These are phyloP conservation scores for Silurus meridionalis DNA, from an alignment of 2,113 vertebrate species.

Conservation along the genomic window DNA sequence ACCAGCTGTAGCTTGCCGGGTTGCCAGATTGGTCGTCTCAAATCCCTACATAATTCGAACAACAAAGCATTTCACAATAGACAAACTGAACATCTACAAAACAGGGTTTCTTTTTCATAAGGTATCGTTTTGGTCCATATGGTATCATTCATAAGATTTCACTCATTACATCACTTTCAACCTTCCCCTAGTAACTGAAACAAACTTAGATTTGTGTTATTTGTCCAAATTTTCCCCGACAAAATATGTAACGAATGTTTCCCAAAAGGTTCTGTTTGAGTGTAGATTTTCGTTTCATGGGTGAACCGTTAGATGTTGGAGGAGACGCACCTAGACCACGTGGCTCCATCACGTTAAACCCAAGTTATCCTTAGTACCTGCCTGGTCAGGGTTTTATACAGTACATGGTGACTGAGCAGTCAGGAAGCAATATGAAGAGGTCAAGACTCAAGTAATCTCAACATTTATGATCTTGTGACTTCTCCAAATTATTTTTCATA, in stretches of 20 bases:
- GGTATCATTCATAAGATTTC: background rate
- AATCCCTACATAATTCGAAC: background rate
- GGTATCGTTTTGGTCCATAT: background rate
- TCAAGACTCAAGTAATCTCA: no score
- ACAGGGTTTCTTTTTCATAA: background rate
- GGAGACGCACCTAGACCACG: background rate
- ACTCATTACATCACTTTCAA: no score
- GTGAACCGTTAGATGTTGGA: background rate
- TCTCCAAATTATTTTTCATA: no score
- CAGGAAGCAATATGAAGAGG: background rate
- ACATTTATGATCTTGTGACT: no score
- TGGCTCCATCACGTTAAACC: background rate
- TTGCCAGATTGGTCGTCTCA: background rate
- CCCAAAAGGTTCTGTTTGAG: background rate
- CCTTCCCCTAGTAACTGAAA: background rate
- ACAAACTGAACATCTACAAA: background rate
- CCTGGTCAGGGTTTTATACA: background rate
- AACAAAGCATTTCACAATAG: background rate
- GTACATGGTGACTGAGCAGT: background rate
- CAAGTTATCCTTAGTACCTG: background rate
- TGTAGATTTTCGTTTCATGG: background rate
- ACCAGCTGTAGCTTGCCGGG: constrained; percentile 14
- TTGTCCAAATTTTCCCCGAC: background rate
- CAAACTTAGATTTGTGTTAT: background rate
- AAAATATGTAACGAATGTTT: background rate